Evolutionary conservation across 2,888 invertebrate genomes (phyloP).

Genomic region (Heliconius sara): DNA sequence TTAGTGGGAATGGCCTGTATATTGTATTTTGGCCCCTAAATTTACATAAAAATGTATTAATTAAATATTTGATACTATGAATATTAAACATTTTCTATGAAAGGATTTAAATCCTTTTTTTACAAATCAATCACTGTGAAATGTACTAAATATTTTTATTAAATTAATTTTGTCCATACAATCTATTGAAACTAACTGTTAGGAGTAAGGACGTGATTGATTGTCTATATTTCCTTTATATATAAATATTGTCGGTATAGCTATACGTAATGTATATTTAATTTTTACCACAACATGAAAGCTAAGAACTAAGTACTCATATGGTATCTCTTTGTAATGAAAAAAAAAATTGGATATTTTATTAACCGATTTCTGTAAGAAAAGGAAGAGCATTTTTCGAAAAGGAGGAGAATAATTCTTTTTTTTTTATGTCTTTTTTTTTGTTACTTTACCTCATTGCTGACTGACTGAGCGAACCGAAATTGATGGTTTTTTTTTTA

Average conservation of each 20-base stretch:
- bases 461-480: too few species aligned
- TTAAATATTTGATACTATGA: not conserved
- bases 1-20: slow-evolving; percentile 28
- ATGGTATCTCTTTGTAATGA: not conserved
- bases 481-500: too few species aligned
- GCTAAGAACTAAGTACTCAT: not conserved
- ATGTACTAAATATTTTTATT: too few species aligned
- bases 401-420: too few species aligned
- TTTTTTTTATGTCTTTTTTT: too few species aligned
- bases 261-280: not conserved
- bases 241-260: too few species aligned
- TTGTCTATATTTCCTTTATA: not conserved
- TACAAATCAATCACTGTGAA: too few species aligned
- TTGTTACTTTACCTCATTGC: too few species aligned
- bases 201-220: not conserved
- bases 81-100: not conserved
- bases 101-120: too few species aligned
- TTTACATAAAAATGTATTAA: not conserved
- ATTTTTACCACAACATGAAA: not conserved
- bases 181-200: not conserved
- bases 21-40: not conserved
- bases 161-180: not conserved
- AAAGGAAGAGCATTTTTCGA: too few species aligned
- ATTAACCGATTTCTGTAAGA: too few species aligned
- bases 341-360: too few species aligned